These are phyloP conservation scores for Watsonalla binaria DNA, from an alignment of 2,888 invertebrate species.

Conservation along the genomic window DNA sequence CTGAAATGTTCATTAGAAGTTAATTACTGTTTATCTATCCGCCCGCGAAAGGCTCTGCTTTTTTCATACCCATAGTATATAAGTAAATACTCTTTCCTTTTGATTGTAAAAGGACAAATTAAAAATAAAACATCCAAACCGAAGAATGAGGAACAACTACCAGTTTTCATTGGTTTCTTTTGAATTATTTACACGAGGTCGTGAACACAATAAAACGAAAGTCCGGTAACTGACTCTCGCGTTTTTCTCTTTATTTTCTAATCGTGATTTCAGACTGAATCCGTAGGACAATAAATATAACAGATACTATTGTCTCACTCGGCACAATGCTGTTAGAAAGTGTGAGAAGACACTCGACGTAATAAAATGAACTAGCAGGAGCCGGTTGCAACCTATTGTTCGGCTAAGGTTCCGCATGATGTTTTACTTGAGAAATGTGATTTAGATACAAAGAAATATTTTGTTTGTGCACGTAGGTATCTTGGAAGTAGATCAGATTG, in stretches of 20 bases:
- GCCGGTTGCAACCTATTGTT: neutral
- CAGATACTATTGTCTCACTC: slow-evolving; percentile 61
- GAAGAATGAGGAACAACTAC: neutral
- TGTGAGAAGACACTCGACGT: slow-evolving; percentile 62
- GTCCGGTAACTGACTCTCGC: slow-evolving; percentile 12
- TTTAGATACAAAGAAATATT: neutral
- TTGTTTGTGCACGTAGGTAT: neutral
- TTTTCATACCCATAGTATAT: too few relatives aligned
- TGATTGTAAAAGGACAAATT: neutral
- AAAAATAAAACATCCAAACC: neutral
- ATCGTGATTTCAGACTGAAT: slow-evolving; percentile 40
- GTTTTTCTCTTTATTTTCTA: slow-evolving; percentile 9
- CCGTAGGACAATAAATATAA: slow-evolving; percentile 39
- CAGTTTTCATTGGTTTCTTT: neutral
- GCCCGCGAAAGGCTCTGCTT: too few relatives aligned
- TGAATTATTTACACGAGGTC: slow-evolving; percentile 17
- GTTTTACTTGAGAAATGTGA: neutral
- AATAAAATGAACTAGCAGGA: slow-evolving; percentile 49
- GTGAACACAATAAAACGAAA: slow-evolving; percentile 23
- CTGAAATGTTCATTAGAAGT: too few relatives aligned
- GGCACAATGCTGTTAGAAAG: slow-evolving; percentile 70
- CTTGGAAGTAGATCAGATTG: too few relatives aligned
- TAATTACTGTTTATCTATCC: too few relatives aligned
- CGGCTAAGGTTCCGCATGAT: neutral
- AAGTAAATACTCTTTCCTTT: too few relatives aligned